These are phyloP conservation scores for Hirudinaria manillensis DNA, from an alignment of 2,888 invertebrate genomes.

Conservation along the genomic window DNA sequence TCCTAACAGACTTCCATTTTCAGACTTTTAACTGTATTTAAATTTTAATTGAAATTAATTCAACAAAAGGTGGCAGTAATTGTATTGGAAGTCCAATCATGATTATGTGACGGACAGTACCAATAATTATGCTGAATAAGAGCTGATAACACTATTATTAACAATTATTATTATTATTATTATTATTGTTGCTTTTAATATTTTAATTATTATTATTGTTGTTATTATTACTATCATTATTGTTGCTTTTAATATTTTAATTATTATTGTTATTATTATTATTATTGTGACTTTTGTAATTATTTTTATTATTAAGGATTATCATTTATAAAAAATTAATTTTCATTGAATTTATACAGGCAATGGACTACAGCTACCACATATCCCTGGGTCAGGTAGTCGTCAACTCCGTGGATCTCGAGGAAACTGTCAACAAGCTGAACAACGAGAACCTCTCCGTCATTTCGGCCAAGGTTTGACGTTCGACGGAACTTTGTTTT, in stretches of 20 bases:
- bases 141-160: no score
- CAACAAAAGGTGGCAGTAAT: no score
- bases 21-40: no score
- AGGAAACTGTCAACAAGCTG: constrained; percentile 72
- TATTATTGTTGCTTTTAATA: no score
- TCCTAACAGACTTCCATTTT: no score
- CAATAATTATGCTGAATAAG: no score
- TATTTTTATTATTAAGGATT: not conserved
- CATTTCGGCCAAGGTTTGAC: constrained; percentile 60
- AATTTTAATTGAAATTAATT: no score
- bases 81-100: no score
- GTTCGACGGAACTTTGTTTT: not conserved
- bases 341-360: constrained; percentile 58
- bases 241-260: not conserved
- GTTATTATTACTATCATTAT: no score
- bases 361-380: constrained; percentile 93
- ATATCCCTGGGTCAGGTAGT: constrained; percentile 78
- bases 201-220: no score
- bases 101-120: no score
- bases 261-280: not conserved
- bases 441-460: constrained; percentile 62
- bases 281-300: not conserved
- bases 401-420: constrained; percentile 57
- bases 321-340: not conserved
- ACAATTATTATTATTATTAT: no score